Evolutionary conservation across 1,140 invertebrate species (phyloP), one percentile per base, ranked within the genome.

Genomic region (Drosophila nannoptera): DNA sequence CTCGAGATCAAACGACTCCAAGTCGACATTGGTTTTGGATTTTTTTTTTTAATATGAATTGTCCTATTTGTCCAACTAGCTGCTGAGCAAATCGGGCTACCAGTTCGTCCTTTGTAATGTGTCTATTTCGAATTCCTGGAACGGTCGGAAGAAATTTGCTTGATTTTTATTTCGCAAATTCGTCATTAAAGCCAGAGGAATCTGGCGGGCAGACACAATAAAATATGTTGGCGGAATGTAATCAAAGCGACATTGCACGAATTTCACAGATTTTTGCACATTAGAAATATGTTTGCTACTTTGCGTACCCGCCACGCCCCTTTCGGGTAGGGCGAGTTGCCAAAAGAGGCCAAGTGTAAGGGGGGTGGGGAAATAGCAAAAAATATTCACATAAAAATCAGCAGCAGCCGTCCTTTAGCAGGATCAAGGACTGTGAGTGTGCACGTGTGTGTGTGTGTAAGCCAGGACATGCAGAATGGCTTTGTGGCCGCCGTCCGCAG

Each of bases 191-290:
- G n/a, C 35, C 56, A 42, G 22, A 42, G 42, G 29, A 50, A 16
- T 52, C 35, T 22, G 11, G 6, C 9, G 43, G 22, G 35, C 8
- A 32, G 31, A 8, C 36, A 40, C 8, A n/a, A 29, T 12, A 43
- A 35, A 43, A 63, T 33, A 31, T 35, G 33, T 14, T 35, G 29
- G 16, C 33, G 33, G 55, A 66, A 16, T 59, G 35, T 77, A 84
- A 86, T 84, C 69, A 84, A 84, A 80, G 76, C 60, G 63, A 69
- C 76, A 86, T 77, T 48, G 56, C 73, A 60, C 65, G 77, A 76
- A 84, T 84, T 84, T 80, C 65, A 74, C 81, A 84, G 73, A 80
- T 80, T 86, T 76, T 86, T 86, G 76, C 73, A 74, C 76, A 86
- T 86, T 84, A 74, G 80, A 84, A 84, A 84, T 84, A 86, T 84